Base-by-base conservation (phyloP, 2,888 invertebrate species). In the Margaritifera margaritifera region DNA sequence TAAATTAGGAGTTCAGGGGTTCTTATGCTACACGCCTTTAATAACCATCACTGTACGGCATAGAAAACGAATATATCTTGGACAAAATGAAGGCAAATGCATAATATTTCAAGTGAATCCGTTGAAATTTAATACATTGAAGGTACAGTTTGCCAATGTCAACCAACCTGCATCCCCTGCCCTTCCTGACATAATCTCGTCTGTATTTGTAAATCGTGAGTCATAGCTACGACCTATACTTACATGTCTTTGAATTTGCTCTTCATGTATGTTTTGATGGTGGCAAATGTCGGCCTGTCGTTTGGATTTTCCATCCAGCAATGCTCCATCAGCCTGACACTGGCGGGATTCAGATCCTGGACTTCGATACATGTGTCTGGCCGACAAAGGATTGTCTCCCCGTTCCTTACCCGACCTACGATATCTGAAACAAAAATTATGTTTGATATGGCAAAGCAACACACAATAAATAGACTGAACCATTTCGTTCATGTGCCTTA, bases 281-380 rank as follows among this genome's bases (percentile, higher is more conserved):
- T 62, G 19, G 60, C 67, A 58, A 85, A 81, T n/a, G 79, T 69
- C 4, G 85, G 84, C 55, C 86, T 64, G 51, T 77, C 77, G 5
- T 54, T 22, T 27, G 82, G 78, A 31, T 80, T 72, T 66, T 85
- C 85, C 1, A 68, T 54, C 85, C 85, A 85, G 64, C 85, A 83
- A 22, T 70, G 58, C 64, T 77, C 74, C 83, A 85, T 85, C 50
- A 85, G 69, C 51, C 75, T 73, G 1, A 75, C 69, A n/a, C 80
- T 69, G 19, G 66, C 56, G 6, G 70, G 67, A 42, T 75, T 65
- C 11, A 75, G 72, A 27, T 77, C 79, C 15, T 55, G 22, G 18
- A 66, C 59, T 22, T 68, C 65, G 20, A 57, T 31, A 53, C 62
- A 68, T 11, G 70, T 67, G 27, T 71, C 66, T 4, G 84, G 84